Conservation (phyloP, 2,113 vertebrate genomes). For the Protobothrops mucrosquamatus region DNA sequence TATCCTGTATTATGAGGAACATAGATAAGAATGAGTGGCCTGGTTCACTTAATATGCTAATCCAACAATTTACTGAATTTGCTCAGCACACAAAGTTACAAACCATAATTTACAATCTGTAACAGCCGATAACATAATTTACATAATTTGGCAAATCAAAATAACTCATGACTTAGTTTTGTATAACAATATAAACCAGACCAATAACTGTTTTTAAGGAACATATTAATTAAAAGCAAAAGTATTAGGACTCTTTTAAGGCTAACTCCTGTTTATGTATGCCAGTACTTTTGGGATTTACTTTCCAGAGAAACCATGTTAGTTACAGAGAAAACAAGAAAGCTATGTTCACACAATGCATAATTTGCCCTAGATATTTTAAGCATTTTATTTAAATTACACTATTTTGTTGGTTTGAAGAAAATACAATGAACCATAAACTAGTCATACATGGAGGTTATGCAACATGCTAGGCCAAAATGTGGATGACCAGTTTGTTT, state of each 20-base stretch:
- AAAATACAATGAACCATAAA: not conserved
- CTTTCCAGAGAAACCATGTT: not conserved
- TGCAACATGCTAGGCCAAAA: not conserved
- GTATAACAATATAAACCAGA: not conserved
- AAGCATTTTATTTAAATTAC: not conserved
- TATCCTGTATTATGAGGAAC: not conserved
- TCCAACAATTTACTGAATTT: not conserved
- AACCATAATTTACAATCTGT: not conserved
- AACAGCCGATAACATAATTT: not conserved
- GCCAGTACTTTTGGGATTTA: not conserved
- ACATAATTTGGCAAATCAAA: not conserved
- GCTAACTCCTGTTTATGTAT: not conserved
- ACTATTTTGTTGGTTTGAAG: not conserved
- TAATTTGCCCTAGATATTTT: not conserved
- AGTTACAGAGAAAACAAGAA: not conserved
- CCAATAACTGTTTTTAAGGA: not conserved
- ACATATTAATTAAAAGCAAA: not conserved
- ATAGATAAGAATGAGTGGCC: not conserved
- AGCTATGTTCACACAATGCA: not conserved
- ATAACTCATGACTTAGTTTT: not conserved
- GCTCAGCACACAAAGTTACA: not conserved
- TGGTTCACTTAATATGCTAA: not conserved
- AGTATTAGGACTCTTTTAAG: not conserved
- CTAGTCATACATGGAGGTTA: not conserved
- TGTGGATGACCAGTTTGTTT: not conserved